Evolutionary conservation across 2,888 invertebrate species (phyloP).

Genomic region (Acanthopleura granulata): DNA sequence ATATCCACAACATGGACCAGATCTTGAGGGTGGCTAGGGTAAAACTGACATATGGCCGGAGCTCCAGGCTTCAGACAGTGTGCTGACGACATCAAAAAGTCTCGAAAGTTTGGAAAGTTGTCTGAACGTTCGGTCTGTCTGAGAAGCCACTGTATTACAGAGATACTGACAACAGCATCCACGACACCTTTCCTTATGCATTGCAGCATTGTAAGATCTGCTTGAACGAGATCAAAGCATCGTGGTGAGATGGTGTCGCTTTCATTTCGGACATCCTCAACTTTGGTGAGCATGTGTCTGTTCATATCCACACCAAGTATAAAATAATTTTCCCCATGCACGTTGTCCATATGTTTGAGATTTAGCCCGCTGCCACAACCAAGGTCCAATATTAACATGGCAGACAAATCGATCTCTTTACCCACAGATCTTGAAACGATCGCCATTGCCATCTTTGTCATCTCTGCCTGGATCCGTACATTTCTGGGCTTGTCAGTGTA

Average conservation of each 20-base stretch:
- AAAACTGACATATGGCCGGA: neutral
- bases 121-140: neutral
- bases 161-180: neutral
- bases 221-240: neutral
- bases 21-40: neutral
- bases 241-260: no score
- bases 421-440: no score
- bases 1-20: neutral
- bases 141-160: neutral
- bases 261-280: neutral
- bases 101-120: neutral
- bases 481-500: constrained; percentile 4
- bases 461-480: neutral
- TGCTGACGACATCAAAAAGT: neutral
- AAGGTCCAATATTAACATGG: neutral
- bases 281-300: neutral
- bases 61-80: neutral
- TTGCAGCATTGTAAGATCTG: neutral
- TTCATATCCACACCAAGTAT: neutral
- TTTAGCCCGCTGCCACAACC: neutral
- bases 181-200: neutral
- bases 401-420: no score
- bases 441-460: neutral
- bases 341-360: no score
- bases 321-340: no score